Percentiles rank a stretch among this genome's conserved stretches.
phyloP scores from a whole-genome alignment of 2,797 vertebrate genomes.

The Brachymystax lenok region DNA sequence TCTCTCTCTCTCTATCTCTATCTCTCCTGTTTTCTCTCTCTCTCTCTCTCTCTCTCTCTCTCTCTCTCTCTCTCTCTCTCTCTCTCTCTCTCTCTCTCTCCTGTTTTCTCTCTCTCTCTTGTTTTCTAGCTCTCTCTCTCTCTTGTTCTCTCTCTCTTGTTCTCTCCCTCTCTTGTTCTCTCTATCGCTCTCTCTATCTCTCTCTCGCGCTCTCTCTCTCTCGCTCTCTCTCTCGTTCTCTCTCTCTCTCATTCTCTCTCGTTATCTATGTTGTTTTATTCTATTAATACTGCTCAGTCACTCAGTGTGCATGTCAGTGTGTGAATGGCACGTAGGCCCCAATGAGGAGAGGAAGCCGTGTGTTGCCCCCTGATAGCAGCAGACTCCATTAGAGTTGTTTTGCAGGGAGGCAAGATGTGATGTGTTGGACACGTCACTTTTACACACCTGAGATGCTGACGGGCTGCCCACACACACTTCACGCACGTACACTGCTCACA shows the following conservation, averaged over 20 bases:
- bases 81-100: background rate
- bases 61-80: no score
- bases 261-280: conserved; percentile 8
- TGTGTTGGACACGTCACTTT: conserved; percentile 42
- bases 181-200: background rate
- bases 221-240: no score
- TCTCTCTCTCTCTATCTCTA: no score
- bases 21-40: no score
- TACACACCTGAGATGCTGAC: conserved; percentile 1
- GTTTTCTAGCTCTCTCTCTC: no score
- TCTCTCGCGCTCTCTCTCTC: no score
- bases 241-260: no score
- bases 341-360: background rate
- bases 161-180: no score
- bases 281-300: conserved; percentile 7
- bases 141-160: no score
- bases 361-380: conserved; percentile 15
- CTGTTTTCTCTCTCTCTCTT: no score
- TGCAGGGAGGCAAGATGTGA: conserved; percentile 31
- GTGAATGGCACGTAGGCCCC: conserved; percentile 12
- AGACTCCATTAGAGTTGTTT: conserved; percentile 33
- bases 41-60: no score
- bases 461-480: background rate
- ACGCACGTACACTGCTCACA: background rate
- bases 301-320: background rate